These are phyloP conservation scores for Protomyctophum bolini DNA, from an alignment of 2,113 vertebrate genomes.

Conservation along the genomic window DNA sequence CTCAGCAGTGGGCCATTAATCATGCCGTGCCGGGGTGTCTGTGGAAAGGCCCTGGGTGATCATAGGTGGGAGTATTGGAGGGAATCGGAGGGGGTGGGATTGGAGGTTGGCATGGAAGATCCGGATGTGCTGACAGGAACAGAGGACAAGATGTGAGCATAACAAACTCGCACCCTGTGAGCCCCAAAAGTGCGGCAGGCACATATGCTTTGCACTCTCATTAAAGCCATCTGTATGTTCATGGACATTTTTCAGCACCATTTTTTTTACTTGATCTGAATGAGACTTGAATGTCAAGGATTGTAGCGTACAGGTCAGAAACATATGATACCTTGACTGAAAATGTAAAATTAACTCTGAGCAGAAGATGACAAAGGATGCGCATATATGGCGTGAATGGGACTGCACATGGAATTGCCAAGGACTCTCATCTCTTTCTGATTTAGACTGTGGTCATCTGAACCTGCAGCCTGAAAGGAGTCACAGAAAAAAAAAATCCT, in stretches of 20 bases:
- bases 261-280: background rate
- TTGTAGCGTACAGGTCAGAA: background rate
- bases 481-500: too few relatives aligned
- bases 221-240: background rate
- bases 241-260: background rate
- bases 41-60: conserved; percentile 26
- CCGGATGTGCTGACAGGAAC: conserved; percentile 79
- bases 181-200: background rate
- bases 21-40: conserved; percentile 60
- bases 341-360: too few relatives aligned
- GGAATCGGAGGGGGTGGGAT: conserved; percentile 23
- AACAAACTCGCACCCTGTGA: conserved; percentile 53
- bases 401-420: too few relatives aligned
- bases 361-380: too few relatives aligned
- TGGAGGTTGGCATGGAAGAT: conserved; percentile 40
- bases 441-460: too few relatives aligned
- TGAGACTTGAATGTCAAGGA: background rate
- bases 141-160: conserved; percentile 71
- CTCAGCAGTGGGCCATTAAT: conserved; percentile 83
- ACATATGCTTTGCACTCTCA: background rate
- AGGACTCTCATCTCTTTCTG: too few relatives aligned
- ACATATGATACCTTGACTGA: background rate
- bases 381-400: too few relatives aligned
- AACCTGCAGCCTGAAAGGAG: too few relatives aligned
- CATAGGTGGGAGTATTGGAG: conserved; percentile 9